phyloP scores from a whole-genome alignment of 2,797 vertebrate genomes.

The Diplodus puntazzo region DNA sequence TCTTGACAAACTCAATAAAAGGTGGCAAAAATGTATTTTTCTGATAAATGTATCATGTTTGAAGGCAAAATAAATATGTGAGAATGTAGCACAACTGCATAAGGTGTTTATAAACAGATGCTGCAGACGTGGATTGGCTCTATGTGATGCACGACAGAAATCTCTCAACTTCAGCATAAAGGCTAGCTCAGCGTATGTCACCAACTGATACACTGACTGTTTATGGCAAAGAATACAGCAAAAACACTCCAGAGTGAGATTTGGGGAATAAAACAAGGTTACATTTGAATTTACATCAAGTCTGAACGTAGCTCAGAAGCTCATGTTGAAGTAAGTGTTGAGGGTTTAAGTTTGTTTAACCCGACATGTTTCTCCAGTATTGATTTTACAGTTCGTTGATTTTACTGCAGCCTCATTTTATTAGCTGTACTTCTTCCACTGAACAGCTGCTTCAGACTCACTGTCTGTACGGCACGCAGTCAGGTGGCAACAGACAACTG shows the following conservation, averaged over 20 bases:
- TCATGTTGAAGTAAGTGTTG: not conserved
- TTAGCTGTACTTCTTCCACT: not conserved
- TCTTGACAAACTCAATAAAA: no score
- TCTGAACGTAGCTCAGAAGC: not conserved
- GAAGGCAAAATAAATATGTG: no score
- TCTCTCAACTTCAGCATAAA: no score
- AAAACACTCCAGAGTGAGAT: not conserved
- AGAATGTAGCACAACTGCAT: no score
- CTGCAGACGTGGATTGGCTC: no score
- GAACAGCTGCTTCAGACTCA: conserved; percentile 54
- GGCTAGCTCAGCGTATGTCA: not conserved
- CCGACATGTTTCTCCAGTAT: not conserved
- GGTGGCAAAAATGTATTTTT: no score
- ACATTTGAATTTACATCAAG: not conserved
- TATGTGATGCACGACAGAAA: no score
- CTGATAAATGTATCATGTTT: no score
- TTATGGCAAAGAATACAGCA: not conserved
- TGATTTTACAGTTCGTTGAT: not conserved
- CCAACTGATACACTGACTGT: not conserved
- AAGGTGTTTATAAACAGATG: no score
- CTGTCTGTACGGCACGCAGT: conserved; percentile 18
- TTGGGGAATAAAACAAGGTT: not conserved
- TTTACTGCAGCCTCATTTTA: conserved; percentile 5
- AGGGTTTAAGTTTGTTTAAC: not conserved
- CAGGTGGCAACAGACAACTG: conserved; percentile 51